Conservation (phyloP, 23 tunicate genomes). For the Halocynthia aurantium region DNA sequence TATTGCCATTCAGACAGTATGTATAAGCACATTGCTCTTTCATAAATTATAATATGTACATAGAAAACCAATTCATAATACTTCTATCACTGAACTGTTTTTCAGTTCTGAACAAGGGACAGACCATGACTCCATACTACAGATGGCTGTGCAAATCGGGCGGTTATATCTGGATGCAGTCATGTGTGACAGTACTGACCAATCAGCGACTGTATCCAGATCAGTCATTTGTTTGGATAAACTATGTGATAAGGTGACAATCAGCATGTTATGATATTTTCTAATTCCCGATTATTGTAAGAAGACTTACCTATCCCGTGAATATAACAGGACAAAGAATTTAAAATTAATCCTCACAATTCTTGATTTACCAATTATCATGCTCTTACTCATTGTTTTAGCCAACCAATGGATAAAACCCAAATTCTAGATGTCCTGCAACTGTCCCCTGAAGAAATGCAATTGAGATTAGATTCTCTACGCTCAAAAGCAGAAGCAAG, state of each 20-base stretch:
- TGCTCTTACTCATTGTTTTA: too few relatives aligned
- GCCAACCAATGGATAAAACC: too few relatives aligned
- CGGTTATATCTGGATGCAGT: conserved; percentile 57
- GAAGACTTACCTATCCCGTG: too few relatives aligned
- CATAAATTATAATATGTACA: neutral
- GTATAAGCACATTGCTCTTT: neutral
- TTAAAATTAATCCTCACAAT: too few relatives aligned
- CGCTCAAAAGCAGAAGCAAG: too few relatives aligned
- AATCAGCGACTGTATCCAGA: conserved; percentile 40
- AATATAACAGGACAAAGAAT: too few relatives aligned
- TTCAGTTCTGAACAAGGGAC: conserved; percentile 58
- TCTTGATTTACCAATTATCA: too few relatives aligned
- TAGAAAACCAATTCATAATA: neutral
- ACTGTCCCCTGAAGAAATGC: too few relatives aligned
- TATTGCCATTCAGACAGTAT: conserved; percentile 55
- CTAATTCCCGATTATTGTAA: too few relatives aligned
- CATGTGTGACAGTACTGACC: conserved; percentile 25
- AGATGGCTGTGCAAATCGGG: conserved; percentile 70
- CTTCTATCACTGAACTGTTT: neutral
- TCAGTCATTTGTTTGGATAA: conserved; percentile 60
- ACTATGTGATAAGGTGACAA: conserved; percentile 40
- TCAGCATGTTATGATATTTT: too few relatives aligned
- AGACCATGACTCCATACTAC: conserved; percentile 46
- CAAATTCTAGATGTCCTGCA: too few relatives aligned
- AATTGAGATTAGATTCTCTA: too few relatives aligned